Evolutionary conservation across 2,113 vertebrate genomes (phyloP).

Genomic region (Cromileptes altivelis): DNA sequence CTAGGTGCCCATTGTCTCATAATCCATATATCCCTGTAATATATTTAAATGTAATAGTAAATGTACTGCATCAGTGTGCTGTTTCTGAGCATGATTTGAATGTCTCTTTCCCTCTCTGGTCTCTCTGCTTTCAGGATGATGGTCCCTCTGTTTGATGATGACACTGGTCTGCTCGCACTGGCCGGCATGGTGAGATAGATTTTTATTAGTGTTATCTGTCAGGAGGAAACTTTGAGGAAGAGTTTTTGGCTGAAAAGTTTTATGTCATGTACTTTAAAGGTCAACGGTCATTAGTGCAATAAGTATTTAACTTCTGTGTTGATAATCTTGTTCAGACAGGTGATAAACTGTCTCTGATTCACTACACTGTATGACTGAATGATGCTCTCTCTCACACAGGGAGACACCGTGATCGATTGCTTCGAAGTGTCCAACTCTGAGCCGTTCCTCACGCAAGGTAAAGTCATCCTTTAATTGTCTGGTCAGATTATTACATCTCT

Average conservation of each 20-base stretch:
- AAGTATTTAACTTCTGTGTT: not conserved
- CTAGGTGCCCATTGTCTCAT: no score
- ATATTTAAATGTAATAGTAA: not conserved
- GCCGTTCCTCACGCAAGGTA: slow-evolving; percentile 89
- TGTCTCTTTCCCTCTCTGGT: not conserved
- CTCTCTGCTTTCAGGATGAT: slow-evolving; percentile 81
- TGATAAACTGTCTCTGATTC: no score
- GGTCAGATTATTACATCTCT: not conserved
- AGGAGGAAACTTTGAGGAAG: not conserved
- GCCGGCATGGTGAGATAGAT: slow-evolving; percentile 88
- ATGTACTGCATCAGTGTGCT: not conserved
- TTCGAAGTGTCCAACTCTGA: slow-evolving; percentile 86
- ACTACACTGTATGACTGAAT: not conserved
- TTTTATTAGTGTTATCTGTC: not conserved
- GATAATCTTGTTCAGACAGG: not conserved
- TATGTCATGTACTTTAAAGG: not conserved
- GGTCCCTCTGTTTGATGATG: slow-evolving; percentile 91
- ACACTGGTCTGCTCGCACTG: slow-evolving; percentile 91
- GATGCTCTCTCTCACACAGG: slow-evolving; percentile 80
- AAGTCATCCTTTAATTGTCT: slow-evolving; percentile 19
- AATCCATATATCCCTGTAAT: no score
- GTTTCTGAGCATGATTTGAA: not conserved
- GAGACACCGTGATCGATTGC: slow-evolving; percentile 90
- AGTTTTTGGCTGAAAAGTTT: not conserved
- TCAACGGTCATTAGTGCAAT: not conserved